Evolutionary conservation across 2,888 invertebrate species (phyloP), one percentile per base, ranked within the genome.

Genomic region (Tetragonisca angustula): DNA sequence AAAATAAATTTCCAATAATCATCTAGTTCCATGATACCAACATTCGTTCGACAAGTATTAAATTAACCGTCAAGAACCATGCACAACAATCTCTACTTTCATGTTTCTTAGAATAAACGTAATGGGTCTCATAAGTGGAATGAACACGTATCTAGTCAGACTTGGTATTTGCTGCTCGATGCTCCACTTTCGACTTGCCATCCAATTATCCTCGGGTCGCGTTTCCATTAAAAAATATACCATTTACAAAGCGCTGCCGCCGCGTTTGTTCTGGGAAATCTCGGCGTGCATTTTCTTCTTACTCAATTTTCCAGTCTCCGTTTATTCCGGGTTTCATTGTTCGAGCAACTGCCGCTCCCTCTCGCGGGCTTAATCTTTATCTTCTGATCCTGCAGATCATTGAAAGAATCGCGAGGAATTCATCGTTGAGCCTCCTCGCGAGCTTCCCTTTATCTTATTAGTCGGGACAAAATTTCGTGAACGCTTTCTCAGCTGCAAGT

Each of bases 161-260:
- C 72, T 17, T 2, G 0, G 4, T 19, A 6, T 27, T 27, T 6
- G 4, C 5, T 52, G 52, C 52, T 19, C 19, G 27, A 19, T 49
- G 61, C 43, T 49, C 71, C 59, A 72, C 59, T 72, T 61, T 59
- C 2, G 27, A 49, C 43, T 61, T 49, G 4, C 6, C 49, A 9
- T 72, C 59, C 59, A 72, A 72, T 72, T 61, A 72, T 56, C 70
- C 2, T 71, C 5, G 24, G 19, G 19, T 27, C 59, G 3, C 19
- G 27, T 72, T 24, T 17, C 24, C 56, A 32, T 32, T 32, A 32
- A 32, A 61, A 69, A 52, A 21, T 17, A 4, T 59, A 17, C 4
- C 11, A 15, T 24, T 24, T 21, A 49, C 24, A 3, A 43, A 24
- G 43, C 43, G 43, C 21, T 27, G n/a, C n/a, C 27, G 0, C 0